Base-by-base conservation (phyloP, 2,113 vertebrate species). In the Scomber scombrus region DNA sequence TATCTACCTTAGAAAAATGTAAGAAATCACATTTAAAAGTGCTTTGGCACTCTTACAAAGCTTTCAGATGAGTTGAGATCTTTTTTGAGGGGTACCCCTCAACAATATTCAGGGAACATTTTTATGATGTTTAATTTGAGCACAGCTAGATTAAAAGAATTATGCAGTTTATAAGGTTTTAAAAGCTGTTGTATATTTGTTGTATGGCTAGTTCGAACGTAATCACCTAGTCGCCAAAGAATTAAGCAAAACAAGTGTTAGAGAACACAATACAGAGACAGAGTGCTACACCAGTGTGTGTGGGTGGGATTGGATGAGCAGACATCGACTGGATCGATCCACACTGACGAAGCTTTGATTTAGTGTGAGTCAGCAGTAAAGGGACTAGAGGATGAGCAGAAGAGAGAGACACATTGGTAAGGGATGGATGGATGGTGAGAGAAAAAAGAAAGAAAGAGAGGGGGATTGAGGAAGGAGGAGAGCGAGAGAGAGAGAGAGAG, bases 291-390 rank as follows among this genome's bases (percentile, higher is more conserved):
- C 21, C 19, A 16, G n/a, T 5, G 49, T 26, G 34, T 40, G 34
- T 21, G 62, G 58, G 26, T 46, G 77, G 69, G 61, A 51, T 1
- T 55, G 61, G 62, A 64, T 15, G 58, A 84, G 56, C 64, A 65
- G 19, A 45, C 60, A 77, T 62, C 9, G 62, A 74, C 29, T 34
- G 66, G 31, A 80, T 73, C 34, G 60, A 82, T 83, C 56, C 49
- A 46, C 61, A 70, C 55, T 12, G 54, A 81, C 80, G 75, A 75
- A 64, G 78, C 83, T 91, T 72, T 81, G 75, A 86, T 78, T 85
- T 47, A 50, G 56, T 15, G 51, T 64, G 81, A 86, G 58, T 89
- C 85, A 90, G 92, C 87, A 65, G 57, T 3, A 71, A 75, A 78
- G 51, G 29, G 62, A 71, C 46, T 0, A 31, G 49, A 71, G 54